These are phyloP conservation scores for Poecile atricapillus DNA, from an alignment of 2,113 vertebrate species.

Conservation along the genomic window DNA sequence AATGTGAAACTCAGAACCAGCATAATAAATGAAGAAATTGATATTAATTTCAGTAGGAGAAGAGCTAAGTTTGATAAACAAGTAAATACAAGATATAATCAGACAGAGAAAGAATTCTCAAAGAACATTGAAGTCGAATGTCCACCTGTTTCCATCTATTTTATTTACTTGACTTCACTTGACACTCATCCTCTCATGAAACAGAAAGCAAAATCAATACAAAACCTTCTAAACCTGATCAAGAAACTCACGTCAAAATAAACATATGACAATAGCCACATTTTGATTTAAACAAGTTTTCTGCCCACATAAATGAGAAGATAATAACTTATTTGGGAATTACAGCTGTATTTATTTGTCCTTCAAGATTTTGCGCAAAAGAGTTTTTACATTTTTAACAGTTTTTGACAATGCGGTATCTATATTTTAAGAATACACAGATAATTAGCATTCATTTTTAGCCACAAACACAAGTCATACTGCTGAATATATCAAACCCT, in stretches of 20 bases:
- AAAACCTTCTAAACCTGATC: background rate
- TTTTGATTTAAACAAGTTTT: background rate
- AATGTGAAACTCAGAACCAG: background rate
- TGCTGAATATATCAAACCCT: conserved; percentile 48
- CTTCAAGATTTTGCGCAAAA: background rate
- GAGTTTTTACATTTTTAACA: conserved; percentile 8
- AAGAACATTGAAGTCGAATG: background rate
- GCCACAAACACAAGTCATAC: conserved; percentile 34
- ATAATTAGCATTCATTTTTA: conserved; percentile 48
- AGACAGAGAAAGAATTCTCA: background rate
- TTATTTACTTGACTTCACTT: background rate
- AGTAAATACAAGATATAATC: background rate
- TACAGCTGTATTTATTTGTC: background rate
- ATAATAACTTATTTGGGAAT: background rate
- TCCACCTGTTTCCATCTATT: background rate
- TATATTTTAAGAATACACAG: background rate
- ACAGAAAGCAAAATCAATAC: background rate
- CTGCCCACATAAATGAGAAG: background rate
- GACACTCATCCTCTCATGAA: background rate
- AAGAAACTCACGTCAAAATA: background rate
- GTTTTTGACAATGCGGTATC: conserved; percentile 47
- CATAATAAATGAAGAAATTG: background rate
- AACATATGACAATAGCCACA: background rate
- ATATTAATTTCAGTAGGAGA: background rate
- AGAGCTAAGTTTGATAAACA: background rate